Percentiles rank a stretch among this genome's conserved stretches.
Conservation (phyloP, 2,797 vertebrate genomes). For the Malurus leucopterus region DNA sequence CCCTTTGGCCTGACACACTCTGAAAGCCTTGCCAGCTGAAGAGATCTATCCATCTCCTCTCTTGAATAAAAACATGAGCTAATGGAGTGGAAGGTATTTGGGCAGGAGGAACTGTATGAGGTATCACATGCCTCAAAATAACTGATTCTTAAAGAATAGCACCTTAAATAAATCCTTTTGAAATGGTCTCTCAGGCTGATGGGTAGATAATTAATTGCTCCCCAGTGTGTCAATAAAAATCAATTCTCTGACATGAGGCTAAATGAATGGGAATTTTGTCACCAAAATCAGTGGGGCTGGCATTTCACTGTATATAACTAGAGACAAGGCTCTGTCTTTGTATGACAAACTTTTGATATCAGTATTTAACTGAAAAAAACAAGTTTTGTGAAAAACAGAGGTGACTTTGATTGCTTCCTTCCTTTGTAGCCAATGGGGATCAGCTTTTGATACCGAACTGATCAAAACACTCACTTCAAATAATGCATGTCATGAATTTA, state of each 20-base stretch:
- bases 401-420: conserved; percentile 1
- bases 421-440: neutral
- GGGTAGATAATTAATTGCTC: conserved; percentile 35
- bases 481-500: neutral
- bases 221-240: conserved; percentile 24
- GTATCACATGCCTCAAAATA: conserved; percentile 10
- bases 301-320: neutral
- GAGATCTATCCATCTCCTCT: conserved; percentile 36
- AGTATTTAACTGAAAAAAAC: neutral
- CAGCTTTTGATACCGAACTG: conserved; percentile 8
- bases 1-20: conserved; percentile 39
- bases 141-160: conserved; percentile 30
- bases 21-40: neutral
- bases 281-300: neutral
- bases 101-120: conserved; percentile 5
- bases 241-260: neutral
- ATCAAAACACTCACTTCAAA: conserved; percentile 31
- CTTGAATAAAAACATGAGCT: conserved; percentile 48
- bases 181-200: conserved; percentile 13
- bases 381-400: neutral
- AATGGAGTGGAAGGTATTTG: conserved; percentile 42
- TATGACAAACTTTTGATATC: conserved; percentile 5
- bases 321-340: neutral
- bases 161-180: conserved; percentile 43
- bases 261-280: conserved; percentile 20